phyloP scores from a whole-genome alignment of 2,888 invertebrate genomes.

The Glaucopsyche alexis region DNA sequence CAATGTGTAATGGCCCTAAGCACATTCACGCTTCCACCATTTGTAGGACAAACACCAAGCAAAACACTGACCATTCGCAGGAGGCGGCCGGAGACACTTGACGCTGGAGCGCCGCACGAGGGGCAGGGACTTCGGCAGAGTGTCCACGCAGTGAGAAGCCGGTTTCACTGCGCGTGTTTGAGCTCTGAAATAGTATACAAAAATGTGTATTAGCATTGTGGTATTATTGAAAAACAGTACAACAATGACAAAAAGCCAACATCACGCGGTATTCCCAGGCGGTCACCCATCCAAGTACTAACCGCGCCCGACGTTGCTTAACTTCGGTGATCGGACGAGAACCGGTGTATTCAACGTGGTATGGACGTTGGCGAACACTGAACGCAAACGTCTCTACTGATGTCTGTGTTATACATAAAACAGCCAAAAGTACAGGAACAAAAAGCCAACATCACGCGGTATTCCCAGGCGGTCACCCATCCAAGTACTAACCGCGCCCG shows the following conservation, averaged over 20 bases:
- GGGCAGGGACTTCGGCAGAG: slow-evolving; percentile 61
- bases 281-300: slow-evolving; percentile 62
- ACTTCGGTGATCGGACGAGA: slow-evolving; percentile 59
- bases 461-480: slow-evolving; percentile 62
- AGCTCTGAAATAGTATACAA: slow-evolving; percentile 47
- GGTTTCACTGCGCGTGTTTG: slow-evolving; percentile 64
- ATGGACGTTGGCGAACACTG: slow-evolving; percentile 47
- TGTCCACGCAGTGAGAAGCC: slow-evolving; percentile 69
- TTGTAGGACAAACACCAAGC: neutral
- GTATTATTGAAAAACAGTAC: too few species aligned
- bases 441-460: slow-evolving; percentile 57
- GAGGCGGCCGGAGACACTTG: slow-evolving; percentile 48
- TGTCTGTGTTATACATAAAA: too few species aligned
- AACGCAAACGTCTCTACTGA: too few species aligned
- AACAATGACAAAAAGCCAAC: slow-evolving; percentile 48
- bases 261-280: slow-evolving; percentile 58
- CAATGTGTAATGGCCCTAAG: neutral
- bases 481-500: slow-evolving; percentile 58
- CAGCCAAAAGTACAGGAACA: slow-evolving; percentile 8
- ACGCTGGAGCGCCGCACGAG: slow-evolving; percentile 44
- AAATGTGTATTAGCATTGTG: neutral
- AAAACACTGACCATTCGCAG: slow-evolving; percentile 53
- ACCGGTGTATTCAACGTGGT: slow-evolving; percentile 54
- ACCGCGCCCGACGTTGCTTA: slow-evolving; percentile 55
- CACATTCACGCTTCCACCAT: neutral